Percentiles rank a stretch among this genome's conserved stretches.
phyloP scores from a whole-genome alignment of 2,888 invertebrate genomes.

The Nemurella pictetii region DNA sequence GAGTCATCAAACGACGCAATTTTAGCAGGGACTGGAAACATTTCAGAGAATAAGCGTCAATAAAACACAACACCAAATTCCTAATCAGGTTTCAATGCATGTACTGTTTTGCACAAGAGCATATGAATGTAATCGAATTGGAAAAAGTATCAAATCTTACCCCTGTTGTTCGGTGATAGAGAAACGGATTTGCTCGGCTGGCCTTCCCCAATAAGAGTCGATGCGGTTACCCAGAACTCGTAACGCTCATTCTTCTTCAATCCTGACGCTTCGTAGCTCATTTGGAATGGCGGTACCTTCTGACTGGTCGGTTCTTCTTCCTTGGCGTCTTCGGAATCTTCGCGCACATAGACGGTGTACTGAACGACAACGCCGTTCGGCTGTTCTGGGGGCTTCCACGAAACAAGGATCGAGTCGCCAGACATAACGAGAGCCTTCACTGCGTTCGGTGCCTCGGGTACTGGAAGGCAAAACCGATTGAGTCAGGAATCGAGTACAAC shows the following conservation, averaged over 20 bases:
- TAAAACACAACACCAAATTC: neutral
- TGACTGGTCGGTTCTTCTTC: conserved; percentile 50
- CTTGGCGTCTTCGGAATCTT: conserved; percentile 48
- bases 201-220: conserved; percentile 92
- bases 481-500: neutral
- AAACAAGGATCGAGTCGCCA: conserved; percentile 85
- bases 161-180: conserved; percentile 80
- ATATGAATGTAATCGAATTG: no score
- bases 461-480: conserved; percentile 55
- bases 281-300: conserved; percentile 75
- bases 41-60: neutral
- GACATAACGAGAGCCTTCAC: conserved; percentile 94
- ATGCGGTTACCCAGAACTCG: conserved; percentile 94
- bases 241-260: conserved; percentile 80
- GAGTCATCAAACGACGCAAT: conserved; percentile 93
- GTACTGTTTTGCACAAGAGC: no score
- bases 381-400: conserved; percentile 91
- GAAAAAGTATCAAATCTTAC: conserved; percentile 55
- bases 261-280: conserved; percentile 85
- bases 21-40: conserved; percentile 79
- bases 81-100: no score
- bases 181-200: conserved; percentile 85
- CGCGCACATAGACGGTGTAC: conserved; percentile 82
- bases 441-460: conserved; percentile 90
- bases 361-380: conserved; percentile 92